These are phyloP conservation scores for Penaeus japonicus DNA, from an alignment of 1,140 invertebrate genomes.

Conservation along the genomic window DNA sequence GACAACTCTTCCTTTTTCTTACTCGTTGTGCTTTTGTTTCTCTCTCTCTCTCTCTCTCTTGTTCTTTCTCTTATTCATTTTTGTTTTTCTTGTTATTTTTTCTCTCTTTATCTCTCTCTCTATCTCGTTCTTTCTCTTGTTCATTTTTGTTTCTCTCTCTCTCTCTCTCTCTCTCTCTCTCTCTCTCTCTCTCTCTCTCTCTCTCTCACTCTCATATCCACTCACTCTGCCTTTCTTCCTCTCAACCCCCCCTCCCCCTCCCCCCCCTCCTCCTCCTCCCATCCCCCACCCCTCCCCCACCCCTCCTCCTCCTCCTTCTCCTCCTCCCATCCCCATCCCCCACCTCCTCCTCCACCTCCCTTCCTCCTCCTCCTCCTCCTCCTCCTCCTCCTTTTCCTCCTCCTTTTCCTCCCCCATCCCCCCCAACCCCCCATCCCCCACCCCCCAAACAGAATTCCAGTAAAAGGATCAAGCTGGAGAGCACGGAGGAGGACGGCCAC, in stretches of 20 bases:
- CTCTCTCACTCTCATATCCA: background rate
- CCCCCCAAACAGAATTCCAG: constrained; percentile 9
- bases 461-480: constrained; percentile 42
- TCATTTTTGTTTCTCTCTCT: background rate
- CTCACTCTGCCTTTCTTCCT: background rate
- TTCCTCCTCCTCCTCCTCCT: background rate
- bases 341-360: background rate
- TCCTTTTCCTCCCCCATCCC: background rate
- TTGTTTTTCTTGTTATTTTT: background rate
- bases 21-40: background rate
- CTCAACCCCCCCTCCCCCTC: background rate
- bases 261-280: no score
- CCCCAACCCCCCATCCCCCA: no score
- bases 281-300: no score
- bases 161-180: background rate
- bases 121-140: background rate
- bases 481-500: constrained; percentile 20
- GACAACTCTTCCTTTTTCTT: background rate
- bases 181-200: no score
- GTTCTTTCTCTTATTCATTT: background rate
- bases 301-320: background rate
- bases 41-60: background rate
- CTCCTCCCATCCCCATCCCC: no score
- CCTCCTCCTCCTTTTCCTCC: background rate
- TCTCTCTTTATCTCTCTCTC: background rate